These are phyloP conservation scores for Diceros bicornis DNA, from an alignment of 2,797 vertebrate genomes.

Conservation along the genomic window DNA sequence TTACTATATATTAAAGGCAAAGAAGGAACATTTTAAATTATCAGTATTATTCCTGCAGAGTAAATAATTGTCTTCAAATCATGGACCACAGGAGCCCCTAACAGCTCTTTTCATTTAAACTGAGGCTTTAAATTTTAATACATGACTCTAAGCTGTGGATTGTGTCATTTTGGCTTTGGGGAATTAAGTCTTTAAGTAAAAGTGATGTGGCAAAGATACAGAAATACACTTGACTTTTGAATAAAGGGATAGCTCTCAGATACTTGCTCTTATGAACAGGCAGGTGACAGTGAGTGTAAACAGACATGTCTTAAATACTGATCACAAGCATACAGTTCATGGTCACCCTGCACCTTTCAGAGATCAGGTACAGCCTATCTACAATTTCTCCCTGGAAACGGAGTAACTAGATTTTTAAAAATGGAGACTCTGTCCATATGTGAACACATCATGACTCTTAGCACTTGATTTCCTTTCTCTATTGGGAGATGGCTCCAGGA, in stretches of 20 bases:
- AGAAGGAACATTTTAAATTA: slow-evolving; percentile 82
- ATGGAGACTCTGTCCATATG: neutral
- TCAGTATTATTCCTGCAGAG: slow-evolving; percentile 80
- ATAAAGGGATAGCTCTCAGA: slow-evolving; percentile 28
- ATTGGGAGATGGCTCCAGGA: neutral
- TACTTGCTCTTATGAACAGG: neutral
- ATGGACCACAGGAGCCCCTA: slow-evolving; percentile 78
- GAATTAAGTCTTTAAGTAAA: slow-evolving; percentile 73
- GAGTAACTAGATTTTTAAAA: neutral
- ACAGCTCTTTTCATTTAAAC: slow-evolving; percentile 84
- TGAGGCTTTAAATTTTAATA: slow-evolving; percentile 83
- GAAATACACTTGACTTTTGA: slow-evolving; percentile 72
- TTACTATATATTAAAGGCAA: slow-evolving; percentile 82
- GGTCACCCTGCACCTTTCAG: neutral
- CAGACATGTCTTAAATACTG: neutral
- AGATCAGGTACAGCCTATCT: neutral
- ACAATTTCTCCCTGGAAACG: neutral
- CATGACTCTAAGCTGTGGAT: slow-evolving; percentile 79
- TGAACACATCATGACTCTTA: neutral
- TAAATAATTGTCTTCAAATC: slow-evolving; percentile 83
- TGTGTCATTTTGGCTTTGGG: slow-evolving; percentile 68
- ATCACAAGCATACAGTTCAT: neutral
- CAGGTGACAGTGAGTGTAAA: neutral
- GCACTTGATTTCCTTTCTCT: neutral
- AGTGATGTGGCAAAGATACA: slow-evolving; percentile 58